phyloP scores from a whole-genome alignment of 2,888 invertebrate species.

The Agonopterix alstromeriana region DNA sequence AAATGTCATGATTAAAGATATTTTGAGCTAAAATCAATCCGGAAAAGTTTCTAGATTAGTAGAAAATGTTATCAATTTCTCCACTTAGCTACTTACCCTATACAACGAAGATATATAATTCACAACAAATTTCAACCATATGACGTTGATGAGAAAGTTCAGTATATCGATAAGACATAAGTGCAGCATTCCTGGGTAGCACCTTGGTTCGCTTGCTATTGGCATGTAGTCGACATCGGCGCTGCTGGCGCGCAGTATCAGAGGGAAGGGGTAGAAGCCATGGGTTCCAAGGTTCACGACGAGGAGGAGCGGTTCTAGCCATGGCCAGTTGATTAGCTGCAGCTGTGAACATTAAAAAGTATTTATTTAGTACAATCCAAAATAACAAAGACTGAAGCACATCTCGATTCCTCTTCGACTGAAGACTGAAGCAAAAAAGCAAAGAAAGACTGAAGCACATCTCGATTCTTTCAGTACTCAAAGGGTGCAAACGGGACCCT shows the following conservation, averaged over 20 bases:
- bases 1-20: no score
- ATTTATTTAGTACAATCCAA: no score
- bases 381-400: no score
- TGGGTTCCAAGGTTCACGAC: constrained; percentile 55
- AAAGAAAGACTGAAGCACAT: no score
- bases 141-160: constrained; percentile 44
- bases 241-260: constrained; percentile 24
- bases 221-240: constrained; percentile 33
- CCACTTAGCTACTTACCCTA: constrained; percentile 28
- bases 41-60: no score
- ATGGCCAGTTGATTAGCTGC: constrained; percentile 26
- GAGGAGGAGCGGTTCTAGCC: constrained; percentile 42
- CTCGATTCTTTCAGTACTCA: no score
- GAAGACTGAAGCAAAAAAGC: no score
- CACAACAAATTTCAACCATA: constrained; percentile 50
- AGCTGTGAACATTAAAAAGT: not conserved
- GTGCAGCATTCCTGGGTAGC: constrained; percentile 56
- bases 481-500: no score
- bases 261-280: constrained; percentile 53
- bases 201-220: constrained; percentile 23
- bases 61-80: no score
- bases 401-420: no score
- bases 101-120: constrained; percentile 41
- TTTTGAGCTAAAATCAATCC: no score
- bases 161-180: constrained; percentile 42